A percentile compares a stretch with the other conserved stretches of the same genome.
These are phyloP conservation scores for Macroglossus sobrinus DNA, from an alignment of 2,113 vertebrate genomes.

Conservation along the genomic window DNA sequence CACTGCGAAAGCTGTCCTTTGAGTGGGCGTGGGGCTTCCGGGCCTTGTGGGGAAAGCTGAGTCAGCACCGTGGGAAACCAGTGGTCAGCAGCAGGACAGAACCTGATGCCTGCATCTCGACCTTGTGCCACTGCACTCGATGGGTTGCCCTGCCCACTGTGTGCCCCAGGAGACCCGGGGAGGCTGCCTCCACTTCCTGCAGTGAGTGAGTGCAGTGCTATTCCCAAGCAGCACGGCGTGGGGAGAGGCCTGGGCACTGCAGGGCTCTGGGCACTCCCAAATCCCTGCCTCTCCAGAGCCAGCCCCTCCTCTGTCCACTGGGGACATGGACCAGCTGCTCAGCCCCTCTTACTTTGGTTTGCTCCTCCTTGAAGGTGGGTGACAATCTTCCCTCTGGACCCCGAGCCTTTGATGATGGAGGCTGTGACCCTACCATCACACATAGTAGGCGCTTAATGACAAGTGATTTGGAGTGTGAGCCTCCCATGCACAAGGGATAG, in stretches of 20 bases:
- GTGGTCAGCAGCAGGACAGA: background rate
- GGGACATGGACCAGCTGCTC: too few relatives aligned
- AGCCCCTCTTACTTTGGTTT: background rate
- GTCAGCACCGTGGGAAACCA: background rate
- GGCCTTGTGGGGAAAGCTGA: background rate
- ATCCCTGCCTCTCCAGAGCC: background rate
- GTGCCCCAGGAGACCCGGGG: background rate
- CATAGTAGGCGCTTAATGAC: background rate
- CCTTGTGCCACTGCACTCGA: background rate
- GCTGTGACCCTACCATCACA: too few relatives aligned
- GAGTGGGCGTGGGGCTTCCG: background rate
- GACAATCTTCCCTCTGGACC: background rate
- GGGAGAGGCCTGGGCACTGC: background rate
- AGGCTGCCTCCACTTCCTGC: background rate
- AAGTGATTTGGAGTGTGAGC: background rate
- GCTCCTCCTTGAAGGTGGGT: background rate
- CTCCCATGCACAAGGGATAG: too few relatives aligned
- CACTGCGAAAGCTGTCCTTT: background rate
- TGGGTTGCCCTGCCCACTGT: background rate
- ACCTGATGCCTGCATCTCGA: background rate
- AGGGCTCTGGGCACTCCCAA: fast-evolving
- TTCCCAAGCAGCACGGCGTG: background rate
- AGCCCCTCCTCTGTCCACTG: too few relatives aligned
- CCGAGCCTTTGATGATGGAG: background rate
- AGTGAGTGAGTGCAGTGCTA: fast-evolving